These are phyloP conservation scores for Campylorhamphus procurvoides DNA, from an alignment of 2,113 vertebrate genomes.

Conservation along the genomic window DNA sequence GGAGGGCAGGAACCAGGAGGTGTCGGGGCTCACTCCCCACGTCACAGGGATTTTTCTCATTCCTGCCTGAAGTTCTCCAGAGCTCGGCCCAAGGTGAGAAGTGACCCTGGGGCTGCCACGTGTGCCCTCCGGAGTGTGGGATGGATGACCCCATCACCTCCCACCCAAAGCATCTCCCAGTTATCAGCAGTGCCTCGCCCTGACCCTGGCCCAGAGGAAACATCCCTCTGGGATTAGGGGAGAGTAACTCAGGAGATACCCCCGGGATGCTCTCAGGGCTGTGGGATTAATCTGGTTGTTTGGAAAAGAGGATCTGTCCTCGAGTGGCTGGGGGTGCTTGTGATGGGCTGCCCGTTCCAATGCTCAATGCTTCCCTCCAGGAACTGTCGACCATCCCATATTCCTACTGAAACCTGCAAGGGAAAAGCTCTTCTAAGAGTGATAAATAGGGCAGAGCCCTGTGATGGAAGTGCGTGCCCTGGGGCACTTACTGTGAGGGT, in stretches of 20 bases:
- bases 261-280: rapidly evolving
- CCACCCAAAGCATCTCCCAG: background rate
- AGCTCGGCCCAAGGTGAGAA: background rate
- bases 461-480: background rate
- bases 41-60: conserved; percentile 8
- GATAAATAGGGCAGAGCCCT: background rate
- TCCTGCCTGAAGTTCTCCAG: conserved; percentile 33
- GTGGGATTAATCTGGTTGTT: background rate
- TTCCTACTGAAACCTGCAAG: background rate
- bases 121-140: background rate
- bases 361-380: rapidly evolving
- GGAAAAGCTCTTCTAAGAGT: background rate
- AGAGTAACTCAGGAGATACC: background rate
- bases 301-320: background rate
- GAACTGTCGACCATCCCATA: rapidly evolving
- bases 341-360: rapidly evolving
- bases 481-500: background rate
- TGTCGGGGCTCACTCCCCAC: background rate
- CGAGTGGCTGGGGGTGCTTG: rapidly evolving
- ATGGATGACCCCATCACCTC: background rate
- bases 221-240: background rate
- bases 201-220: background rate
- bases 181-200: background rate
- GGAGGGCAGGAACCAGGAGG: background rate
- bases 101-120: background rate